Evolutionary conservation across 2,797 vertebrate genomes (phyloP).

Genomic region (Anas bernieri): DNA sequence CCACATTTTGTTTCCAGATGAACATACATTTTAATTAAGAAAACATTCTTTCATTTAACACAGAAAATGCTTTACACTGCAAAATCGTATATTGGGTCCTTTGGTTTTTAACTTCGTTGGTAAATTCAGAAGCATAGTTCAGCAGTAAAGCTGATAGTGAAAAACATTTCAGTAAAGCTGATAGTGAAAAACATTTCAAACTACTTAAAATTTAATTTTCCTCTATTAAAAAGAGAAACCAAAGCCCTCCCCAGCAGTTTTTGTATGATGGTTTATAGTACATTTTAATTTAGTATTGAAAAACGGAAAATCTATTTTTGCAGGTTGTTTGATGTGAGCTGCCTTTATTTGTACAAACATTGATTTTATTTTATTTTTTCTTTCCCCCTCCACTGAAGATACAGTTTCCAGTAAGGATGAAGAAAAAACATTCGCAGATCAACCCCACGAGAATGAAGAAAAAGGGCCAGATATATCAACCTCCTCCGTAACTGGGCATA

Average conservation of each 20-base stretch:
- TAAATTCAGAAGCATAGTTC: background rate
- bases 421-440: constrained; percentile 57
- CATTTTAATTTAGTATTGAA: background rate
- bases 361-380: background rate
- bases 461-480: constrained; percentile 71
- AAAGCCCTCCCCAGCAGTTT: background rate
- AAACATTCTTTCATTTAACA: background rate
- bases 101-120: background rate
- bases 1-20: background rate
- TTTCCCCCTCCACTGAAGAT: background rate
- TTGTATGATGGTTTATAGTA: background rate
- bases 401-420: background rate
- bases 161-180: background rate
- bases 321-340: background rate
- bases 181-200: background rate
- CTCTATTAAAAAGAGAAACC: background rate
- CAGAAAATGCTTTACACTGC: background rate
- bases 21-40: background rate
- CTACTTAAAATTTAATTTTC: background rate
- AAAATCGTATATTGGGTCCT: background rate
- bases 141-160: background rate
- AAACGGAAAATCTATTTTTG: background rate
- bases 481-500: constrained; percentile 75
- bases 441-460: constrained; percentile 44
- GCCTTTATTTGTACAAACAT: background rate